Evolutionary conservation across 2,113 vertebrate species (phyloP).

Genomic region (Erythrolamprus reginae): DNA sequence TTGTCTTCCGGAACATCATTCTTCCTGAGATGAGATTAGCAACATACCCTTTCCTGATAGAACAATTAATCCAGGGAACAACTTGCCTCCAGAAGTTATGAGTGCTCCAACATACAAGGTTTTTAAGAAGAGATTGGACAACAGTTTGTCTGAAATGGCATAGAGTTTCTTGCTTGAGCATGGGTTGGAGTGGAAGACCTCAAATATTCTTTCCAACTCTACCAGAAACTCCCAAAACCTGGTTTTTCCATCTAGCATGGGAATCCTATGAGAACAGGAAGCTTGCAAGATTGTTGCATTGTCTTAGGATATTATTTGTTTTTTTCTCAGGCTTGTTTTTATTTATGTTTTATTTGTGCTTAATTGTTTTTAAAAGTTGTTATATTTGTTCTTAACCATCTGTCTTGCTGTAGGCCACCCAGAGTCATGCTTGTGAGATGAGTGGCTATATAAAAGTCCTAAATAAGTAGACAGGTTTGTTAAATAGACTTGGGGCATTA

Average conservation of each 20-base stretch:
- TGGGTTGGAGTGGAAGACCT: neutral
- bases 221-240: neutral
- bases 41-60: neutral
- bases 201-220: neutral
- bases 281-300: neutral
- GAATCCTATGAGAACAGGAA: neutral
- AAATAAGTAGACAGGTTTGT: neutral
- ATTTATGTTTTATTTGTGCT: neutral
- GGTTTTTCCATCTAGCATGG: neutral
- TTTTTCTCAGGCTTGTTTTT: neutral
- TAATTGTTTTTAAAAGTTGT: neutral
- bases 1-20: neutral
- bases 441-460: neutral
- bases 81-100: neutral
- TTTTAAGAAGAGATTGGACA: neutral
- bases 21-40: neutral
- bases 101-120: neutral
- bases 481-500: neutral
- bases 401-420: neutral
- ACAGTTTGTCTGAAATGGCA: neutral
- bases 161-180: neutral
- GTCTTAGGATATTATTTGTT: neutral
- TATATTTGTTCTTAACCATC: neutral
- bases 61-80: neutral
- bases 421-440: neutral